These are phyloP conservation scores for Orestias chungarensis DNA, from an alignment of 2,797 vertebrate species.

Conservation along the genomic window DNA sequence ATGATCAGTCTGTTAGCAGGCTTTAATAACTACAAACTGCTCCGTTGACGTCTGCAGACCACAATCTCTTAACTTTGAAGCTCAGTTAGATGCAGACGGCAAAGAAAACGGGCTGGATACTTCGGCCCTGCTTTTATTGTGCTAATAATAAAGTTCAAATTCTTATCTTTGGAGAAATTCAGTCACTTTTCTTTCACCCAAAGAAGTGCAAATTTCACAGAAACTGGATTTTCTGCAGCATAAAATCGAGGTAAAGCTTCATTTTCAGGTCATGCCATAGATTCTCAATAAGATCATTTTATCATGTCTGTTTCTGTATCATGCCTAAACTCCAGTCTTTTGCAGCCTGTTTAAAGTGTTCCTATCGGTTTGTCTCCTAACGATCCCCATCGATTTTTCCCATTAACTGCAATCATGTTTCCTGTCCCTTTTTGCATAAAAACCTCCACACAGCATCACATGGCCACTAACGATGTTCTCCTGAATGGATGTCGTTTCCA, in stretches of 20 bases:
- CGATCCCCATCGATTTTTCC: not conserved
- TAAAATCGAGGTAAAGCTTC: not conserved
- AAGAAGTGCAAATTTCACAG: not conserved
- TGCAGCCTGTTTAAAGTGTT: not conserved
- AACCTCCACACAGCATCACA: too few species aligned
- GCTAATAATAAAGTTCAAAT: not conserved
- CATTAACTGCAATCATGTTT: not conserved
- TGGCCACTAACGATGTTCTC: too few species aligned
- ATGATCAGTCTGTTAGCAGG: conserved; percentile 62
- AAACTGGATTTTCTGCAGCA: not conserved
- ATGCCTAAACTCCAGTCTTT: not conserved
- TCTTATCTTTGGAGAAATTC: not conserved
- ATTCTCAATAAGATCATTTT: not conserved
- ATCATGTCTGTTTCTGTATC: too few species aligned
- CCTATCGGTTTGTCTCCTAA: not conserved
- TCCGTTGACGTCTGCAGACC: conserved; percentile 25
- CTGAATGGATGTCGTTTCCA: too few species aligned
- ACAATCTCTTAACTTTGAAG: conserved; percentile 7
- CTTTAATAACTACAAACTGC: conserved; percentile 55
- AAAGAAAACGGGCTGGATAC: not conserved
- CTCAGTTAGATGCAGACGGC: not conserved
- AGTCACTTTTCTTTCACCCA: too few species aligned
- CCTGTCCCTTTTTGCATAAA: not conserved
- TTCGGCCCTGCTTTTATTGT: not conserved
- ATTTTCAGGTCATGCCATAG: not conserved